Evolutionary conservation across 2,888 invertebrate species (phyloP), one percentile per base, ranked within the genome.

Genomic region (Amblyjoppa proteus): DNA sequence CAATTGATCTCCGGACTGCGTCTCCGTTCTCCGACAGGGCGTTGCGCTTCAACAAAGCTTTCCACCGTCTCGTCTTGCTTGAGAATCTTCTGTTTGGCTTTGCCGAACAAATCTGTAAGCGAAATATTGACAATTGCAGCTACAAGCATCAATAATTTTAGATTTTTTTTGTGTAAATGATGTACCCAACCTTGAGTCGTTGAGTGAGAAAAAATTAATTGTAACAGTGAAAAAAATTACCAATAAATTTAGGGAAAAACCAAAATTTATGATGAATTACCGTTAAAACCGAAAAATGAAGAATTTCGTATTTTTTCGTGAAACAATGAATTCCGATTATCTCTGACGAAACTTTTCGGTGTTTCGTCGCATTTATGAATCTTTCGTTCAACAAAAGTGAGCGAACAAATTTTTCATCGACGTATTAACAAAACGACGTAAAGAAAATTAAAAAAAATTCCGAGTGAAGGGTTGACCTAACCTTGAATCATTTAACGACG

Each of bases 81-180:
- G 9, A 95, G 91, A 93, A 98, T 97, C 92, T 97, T 98, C 93
- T 97, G 98, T 93, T 98, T 99, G 0, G 99, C 98, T 95, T 97
- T 98, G 70, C 97, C 98, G 90, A 97, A 97, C 88, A 98, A 92
- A 92, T 95, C 96, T 96, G 89, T 83, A 93, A 90, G 0, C 4
- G 2, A n/a, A 2, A n/a, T n/a, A 80, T 88, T 38, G 78, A 83
- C 76, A 81, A 61, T 64, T 70, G 13, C 25, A 3, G 38, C 41
- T 7, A 9, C 20, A 4, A 5, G 20, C 4, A 4, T 6, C 9
- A n/a, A 20, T 20, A 56, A 25, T n/a, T 2, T 20, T 6, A 13
- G 9, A 61, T 64, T 64, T 64, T 61, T 20, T 28, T 25, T 11
- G 1, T 7, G 28, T 31, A 11, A 5, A 31, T 13, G 4, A 3